Conservation (phyloP, 2,888 invertebrate species). For the Lasioglossum marginatum region DNA sequence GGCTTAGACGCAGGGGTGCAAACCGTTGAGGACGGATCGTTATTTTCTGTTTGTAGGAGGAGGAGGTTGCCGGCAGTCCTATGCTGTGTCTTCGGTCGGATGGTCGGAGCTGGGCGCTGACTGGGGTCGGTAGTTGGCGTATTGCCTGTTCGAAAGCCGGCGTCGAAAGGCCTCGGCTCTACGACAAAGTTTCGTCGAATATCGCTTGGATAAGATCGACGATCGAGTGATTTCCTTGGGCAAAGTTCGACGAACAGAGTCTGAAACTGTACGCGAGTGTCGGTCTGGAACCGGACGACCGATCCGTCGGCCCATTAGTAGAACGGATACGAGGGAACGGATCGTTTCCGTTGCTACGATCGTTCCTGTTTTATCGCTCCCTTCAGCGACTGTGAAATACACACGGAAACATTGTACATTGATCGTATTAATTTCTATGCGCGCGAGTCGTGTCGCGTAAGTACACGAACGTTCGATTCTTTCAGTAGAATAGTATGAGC, state of each 20-base stretch:
- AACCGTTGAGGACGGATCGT: neutral
- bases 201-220: slow-evolving; percentile 94
- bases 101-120: slow-evolving; percentile 91
- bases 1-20: neutral
- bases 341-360: neutral
- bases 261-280: neutral
- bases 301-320: neutral
- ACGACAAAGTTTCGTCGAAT: slow-evolving; percentile 93
- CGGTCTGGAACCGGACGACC: slow-evolving; percentile 41
- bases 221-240: slow-evolving; percentile 84
- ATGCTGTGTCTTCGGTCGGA: slow-evolving; percentile 92
- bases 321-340: slow-evolving; percentile 13
- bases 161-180: slow-evolving; percentile 91
- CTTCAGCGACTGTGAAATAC: slow-evolving; percentile 31
- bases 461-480: neutral
- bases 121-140: slow-evolving; percentile 94
- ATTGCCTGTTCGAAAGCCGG: slow-evolving; percentile 93
- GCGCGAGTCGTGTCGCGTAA: slow-evolving; percentile 1
- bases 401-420: slow-evolving; percentile 49
- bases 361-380: neutral
- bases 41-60: slow-evolving; percentile 87
- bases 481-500: neutral
- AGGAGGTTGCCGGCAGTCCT: slow-evolving; percentile 95
- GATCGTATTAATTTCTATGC: slow-evolving; percentile 34
- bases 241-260: slow-evolving; percentile 1